Evolutionary conservation across 2,113 vertebrate genomes (phyloP).

Genomic region (Chionomys nivalis): DNA sequence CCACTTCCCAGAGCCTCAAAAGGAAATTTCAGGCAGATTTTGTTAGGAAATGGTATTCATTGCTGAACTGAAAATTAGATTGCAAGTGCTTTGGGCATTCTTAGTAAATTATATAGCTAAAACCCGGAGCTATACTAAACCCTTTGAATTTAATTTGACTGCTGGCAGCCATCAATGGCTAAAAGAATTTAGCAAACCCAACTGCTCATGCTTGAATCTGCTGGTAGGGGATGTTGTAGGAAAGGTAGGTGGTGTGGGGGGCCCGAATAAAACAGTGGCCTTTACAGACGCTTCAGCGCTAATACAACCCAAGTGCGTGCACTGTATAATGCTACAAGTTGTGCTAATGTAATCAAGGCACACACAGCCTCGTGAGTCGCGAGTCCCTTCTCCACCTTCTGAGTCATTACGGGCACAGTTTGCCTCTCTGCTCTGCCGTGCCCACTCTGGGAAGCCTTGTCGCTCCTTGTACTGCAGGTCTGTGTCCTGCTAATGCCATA

Average conservation of each 20-base stretch:
- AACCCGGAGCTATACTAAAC: conserved; percentile 73
- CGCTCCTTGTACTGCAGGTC: conserved; percentile 40
- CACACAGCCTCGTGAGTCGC: conserved; percentile 25
- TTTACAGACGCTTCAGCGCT: conserved; percentile 63
- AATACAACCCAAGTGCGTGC: conserved; percentile 60
- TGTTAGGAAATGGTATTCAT: conserved; percentile 76
- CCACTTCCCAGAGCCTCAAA: conserved; percentile 56
- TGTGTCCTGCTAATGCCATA: conserved; percentile 78
- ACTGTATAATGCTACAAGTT: conserved; percentile 41
- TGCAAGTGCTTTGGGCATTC: conserved; percentile 70
- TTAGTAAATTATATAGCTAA: conserved; percentile 79
- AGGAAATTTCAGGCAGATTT: conserved; percentile 76
- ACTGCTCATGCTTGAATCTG: conserved; percentile 60
- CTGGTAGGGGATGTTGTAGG: conserved; percentile 39
- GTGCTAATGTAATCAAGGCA: conserved; percentile 76
- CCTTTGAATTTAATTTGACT: conserved; percentile 82
- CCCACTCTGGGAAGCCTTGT: conserved; percentile 53
- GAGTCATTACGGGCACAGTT: conserved; percentile 65
- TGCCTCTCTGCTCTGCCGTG: conserved; percentile 48
- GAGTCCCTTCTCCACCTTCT: conserved; percentile 68
- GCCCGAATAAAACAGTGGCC: conserved; percentile 49
- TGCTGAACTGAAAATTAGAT: conserved; percentile 80
- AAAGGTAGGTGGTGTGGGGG: conserved; percentile 48
- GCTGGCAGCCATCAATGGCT: conserved; percentile 75
- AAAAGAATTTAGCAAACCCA: conserved; percentile 78